phyloP scores from a whole-genome alignment of 2,113 vertebrate species.

The Nibea albiflora region DNA sequence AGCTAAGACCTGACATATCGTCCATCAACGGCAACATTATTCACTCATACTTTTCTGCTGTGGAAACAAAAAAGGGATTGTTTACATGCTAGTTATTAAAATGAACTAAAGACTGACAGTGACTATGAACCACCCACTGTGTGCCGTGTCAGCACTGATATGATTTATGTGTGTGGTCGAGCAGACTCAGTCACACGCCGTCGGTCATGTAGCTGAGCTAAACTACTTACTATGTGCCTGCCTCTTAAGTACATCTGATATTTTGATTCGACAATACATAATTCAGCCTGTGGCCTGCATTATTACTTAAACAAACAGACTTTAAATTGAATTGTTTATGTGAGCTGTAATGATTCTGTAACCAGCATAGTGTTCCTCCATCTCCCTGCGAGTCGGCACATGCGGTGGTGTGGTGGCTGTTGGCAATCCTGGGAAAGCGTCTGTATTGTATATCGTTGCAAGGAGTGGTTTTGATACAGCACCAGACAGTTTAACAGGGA shows the following conservation, averaged over 20 bases:
- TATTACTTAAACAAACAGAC: neutral
- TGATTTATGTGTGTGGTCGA: constrained; percentile 18
- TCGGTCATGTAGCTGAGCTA: constrained; percentile 21
- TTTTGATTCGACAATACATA: neutral
- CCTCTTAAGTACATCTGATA: neutral
- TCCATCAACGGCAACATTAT: constrained; percentile 26
- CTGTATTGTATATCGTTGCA: neutral
- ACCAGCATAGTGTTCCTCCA: neutral
- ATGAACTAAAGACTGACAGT: neutral
- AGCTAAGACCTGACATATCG: constrained; percentile 36
- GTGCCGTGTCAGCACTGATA: constrained; percentile 2
- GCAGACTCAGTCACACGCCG: constrained; percentile 21
- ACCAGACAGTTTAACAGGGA: neutral
- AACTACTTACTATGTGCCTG: neutral
- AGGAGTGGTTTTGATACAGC: neutral
- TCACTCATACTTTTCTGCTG: constrained; percentile 13
- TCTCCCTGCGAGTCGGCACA: neutral
- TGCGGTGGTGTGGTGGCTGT: neutral
- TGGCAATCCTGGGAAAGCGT: neutral
- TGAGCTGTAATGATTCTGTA: neutral
- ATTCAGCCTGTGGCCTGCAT: neutral
- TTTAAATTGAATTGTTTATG: neutral
- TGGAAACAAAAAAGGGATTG: constrained; percentile 3
- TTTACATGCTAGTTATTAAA: constrained; percentile 17
- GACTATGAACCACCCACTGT: neutral